Percentiles rank a stretch among this genome's conserved stretches.
These are phyloP conservation scores for Holacanthus passer DNA, from an alignment of 2,113 vertebrate species.

Conservation along the genomic window DNA sequence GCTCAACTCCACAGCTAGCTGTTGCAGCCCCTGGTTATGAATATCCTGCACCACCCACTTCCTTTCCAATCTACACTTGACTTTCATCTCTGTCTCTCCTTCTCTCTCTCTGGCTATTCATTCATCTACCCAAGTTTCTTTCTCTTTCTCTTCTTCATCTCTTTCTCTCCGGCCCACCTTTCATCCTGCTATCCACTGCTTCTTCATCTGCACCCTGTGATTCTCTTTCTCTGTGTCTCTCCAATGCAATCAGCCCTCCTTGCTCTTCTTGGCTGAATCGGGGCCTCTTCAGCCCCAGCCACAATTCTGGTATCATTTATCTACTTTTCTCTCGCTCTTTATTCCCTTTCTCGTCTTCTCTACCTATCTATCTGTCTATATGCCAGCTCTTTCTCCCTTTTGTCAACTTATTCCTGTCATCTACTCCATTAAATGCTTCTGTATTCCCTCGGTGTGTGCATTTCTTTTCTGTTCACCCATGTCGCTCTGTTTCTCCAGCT, in stretches of 20 bases:
- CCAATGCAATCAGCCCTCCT: conserved; percentile 49
- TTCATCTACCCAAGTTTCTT: conserved; percentile 14
- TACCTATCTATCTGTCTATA: conserved; percentile 35
- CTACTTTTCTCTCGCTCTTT: conserved; percentile 53
- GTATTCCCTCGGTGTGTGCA: conserved; percentile 15
- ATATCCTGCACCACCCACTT: conserved; percentile 54
- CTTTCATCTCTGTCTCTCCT: conserved; percentile 59
- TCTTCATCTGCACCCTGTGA: conserved; percentile 45
- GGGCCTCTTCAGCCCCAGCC: conserved; percentile 47
- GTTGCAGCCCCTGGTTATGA: conserved; percentile 47
- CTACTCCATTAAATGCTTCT: conserved; percentile 51
- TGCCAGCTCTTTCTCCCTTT: conserved; percentile 42
- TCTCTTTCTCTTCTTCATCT: conserved; percentile 3
- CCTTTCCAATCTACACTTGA: conserved; percentile 57
- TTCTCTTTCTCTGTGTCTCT: conserved; percentile 48
- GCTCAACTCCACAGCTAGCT: conserved; percentile 37
- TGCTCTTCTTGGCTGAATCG: conserved; percentile 52
- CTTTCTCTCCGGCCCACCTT: conserved; percentile 21
- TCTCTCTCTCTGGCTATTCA: conserved; percentile 24
- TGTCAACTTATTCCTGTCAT: conserved; percentile 56
- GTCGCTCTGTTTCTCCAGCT: conserved; percentile 20
- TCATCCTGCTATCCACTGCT: conserved; percentile 24
- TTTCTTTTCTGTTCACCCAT: conserved; percentile 28
- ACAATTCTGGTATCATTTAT: conserved; percentile 53
- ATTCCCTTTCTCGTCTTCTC: conserved; percentile 42